phyloP scores from a whole-genome alignment of 1,140 invertebrate species.

The Melanaphis sacchari region DNA sequence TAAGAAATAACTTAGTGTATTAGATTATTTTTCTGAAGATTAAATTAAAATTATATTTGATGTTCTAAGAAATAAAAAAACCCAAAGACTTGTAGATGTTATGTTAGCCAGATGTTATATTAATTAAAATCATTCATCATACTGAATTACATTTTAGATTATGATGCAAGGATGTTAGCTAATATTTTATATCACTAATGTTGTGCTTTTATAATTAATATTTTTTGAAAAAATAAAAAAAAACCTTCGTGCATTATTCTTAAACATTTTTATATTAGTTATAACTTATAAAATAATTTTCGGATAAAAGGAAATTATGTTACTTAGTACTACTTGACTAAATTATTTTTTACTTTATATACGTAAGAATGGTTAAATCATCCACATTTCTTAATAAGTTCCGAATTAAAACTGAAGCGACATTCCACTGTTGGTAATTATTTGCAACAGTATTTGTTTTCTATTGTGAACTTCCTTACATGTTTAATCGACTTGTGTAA shows the following conservation, averaged over 20 bases:
- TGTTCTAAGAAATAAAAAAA: neutral
- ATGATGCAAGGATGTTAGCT: neutral
- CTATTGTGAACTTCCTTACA: neutral
- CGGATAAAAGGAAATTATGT: neutral
- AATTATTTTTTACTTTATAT: neutral
- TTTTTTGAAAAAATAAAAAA: neutral
- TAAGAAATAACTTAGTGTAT: neutral
- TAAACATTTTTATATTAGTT: neutral
- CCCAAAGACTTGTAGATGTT: neutral
- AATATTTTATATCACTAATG: neutral
- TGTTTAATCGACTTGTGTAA: neutral
- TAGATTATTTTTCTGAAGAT: neutral
- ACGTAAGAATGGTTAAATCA: neutral
- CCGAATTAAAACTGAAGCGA: neutral
- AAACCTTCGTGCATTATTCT: neutral
- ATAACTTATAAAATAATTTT: too few relatives aligned
- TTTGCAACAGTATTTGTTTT: neutral
- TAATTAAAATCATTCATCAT: neutral
- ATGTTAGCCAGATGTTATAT: neutral
- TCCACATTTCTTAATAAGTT: neutral
- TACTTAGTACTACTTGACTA: too few relatives aligned
- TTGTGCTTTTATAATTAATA: neutral
- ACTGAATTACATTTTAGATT: neutral
- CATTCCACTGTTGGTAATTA: neutral
- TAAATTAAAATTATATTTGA: neutral